phyloP scores from a whole-genome alignment of 2,888 invertebrate species.

The Lagria hirta region DNA sequence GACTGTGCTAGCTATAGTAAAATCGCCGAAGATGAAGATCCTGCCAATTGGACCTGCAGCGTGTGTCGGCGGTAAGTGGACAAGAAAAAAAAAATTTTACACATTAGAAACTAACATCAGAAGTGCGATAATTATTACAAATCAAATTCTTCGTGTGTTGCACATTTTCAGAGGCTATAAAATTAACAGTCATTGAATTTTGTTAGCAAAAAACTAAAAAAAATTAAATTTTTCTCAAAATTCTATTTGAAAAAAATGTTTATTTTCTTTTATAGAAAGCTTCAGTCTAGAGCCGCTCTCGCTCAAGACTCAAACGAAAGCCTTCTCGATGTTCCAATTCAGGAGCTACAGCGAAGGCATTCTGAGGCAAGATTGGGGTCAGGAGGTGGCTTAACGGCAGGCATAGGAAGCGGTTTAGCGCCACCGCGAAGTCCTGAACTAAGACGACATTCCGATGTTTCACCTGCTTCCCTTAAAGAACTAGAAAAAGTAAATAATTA shows the following conservation, averaged over 20 bases:
- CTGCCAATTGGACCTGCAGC: slow-evolving; percentile 86
- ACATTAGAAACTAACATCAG: no score
- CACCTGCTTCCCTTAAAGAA: slow-evolving; percentile 83
- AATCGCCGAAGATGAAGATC: slow-evolving; percentile 78
- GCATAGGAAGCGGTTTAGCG: slow-evolving; percentile 67
- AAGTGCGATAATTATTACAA: no score
- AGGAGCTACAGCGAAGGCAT: slow-evolving; percentile 79
- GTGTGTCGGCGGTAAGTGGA: slow-evolving; percentile 70
- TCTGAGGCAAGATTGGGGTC: slow-evolving; percentile 72
- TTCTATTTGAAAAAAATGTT: no score
- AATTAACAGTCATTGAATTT: no score
- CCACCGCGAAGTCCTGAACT: slow-evolving; percentile 83
- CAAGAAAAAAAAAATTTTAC: no score
- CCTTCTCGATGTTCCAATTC: slow-evolving; percentile 74
- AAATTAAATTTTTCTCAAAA: no score
- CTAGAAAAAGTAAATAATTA: slow-evolving; percentile 86
- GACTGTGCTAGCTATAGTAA: slow-evolving; percentile 92
- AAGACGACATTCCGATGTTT: slow-evolving; percentile 81
- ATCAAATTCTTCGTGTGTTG: no score
- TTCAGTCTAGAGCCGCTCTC: slow-evolving; percentile 75
- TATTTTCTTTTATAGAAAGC: slow-evolving; percentile 65
- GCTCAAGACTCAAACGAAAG: slow-evolving; percentile 85
- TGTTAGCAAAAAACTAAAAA: no score
- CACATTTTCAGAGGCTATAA: no score
- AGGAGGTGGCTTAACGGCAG: slow-evolving; percentile 57